phyloP scores from a whole-genome alignment of 2,113 vertebrate genomes.

The Scortum barcoo region DNA sequence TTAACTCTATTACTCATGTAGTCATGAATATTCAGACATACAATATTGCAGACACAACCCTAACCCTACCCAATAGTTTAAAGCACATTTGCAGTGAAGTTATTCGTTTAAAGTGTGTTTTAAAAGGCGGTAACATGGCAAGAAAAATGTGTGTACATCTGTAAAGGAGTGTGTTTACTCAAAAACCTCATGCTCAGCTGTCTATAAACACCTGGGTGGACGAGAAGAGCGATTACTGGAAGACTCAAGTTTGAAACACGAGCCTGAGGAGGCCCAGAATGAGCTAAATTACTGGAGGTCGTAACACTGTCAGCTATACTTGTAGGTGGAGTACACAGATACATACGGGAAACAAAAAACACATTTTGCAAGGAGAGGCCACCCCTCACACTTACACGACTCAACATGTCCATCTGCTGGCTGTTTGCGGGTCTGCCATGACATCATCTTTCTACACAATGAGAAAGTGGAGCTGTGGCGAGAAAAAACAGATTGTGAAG shows the following conservation, averaged over 20 bases:
- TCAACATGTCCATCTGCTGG: slow-evolving; percentile 75
- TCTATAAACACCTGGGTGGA: slow-evolving; percentile 1
- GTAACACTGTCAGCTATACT: neutral
- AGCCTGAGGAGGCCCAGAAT: neutral
- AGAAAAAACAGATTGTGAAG: neutral
- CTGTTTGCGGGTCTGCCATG: slow-evolving; percentile 45
- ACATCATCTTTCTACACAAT: slow-evolving; percentile 38
- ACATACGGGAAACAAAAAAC: slow-evolving; percentile 11
- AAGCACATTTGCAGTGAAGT: neutral
- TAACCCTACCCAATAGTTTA: no score
- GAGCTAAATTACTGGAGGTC: neutral
- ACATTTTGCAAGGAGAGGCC: slow-evolving; percentile 7
- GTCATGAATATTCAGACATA: neutral
- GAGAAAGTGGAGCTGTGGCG: no score
- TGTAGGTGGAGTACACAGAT: slow-evolving; percentile 13
- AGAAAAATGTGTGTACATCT: neutral
- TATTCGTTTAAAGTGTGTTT: neutral
- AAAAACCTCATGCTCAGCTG: neutral
- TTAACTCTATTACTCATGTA: neutral
- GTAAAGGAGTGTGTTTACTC: slow-evolving; percentile 8
- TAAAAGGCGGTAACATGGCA: neutral
- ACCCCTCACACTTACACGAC: neutral
- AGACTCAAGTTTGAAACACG: neutral
- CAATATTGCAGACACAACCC: neutral
- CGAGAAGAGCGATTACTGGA: neutral